These are phyloP conservation scores for Coracopsis vasa DNA, from an alignment of 2,113 vertebrate genomes.

Conservation along the genomic window DNA sequence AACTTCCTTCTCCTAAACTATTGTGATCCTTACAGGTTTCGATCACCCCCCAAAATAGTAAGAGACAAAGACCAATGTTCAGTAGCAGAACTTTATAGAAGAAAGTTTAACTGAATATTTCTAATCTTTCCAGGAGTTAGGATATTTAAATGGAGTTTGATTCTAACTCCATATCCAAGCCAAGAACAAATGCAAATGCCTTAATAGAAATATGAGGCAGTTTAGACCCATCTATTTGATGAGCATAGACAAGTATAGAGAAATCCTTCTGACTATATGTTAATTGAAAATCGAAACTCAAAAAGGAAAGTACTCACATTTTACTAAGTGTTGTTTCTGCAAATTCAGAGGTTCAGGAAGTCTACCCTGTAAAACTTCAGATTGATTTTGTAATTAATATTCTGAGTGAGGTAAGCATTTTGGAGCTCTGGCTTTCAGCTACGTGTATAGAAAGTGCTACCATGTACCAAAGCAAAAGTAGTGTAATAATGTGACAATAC, in stretches of 20 bases:
- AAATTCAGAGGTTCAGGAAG: not conserved
- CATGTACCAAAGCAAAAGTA: not conserved
- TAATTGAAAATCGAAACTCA: not conserved
- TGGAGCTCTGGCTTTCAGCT: not conserved
- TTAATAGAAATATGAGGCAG: not conserved
- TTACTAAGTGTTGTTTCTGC: not conserved
- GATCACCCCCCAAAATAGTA: not conserved
- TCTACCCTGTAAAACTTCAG: not conserved
- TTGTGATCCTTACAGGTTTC: not conserved
- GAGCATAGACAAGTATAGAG: not conserved
- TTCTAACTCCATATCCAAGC: not conserved
- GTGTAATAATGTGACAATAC: not conserved
- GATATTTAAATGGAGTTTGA: not conserved
- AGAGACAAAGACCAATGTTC: not conserved
- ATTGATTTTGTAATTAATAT: not conserved
- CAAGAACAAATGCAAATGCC: not conserved
- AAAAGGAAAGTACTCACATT: not conserved
- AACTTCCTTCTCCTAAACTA: not conserved
- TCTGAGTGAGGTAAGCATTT: not conserved
- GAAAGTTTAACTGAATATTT: not conserved
- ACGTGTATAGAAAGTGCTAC: not conserved
- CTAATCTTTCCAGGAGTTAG: not conserved
- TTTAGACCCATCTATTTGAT: not conserved
- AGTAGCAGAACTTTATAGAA: not conserved
- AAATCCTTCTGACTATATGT: not conserved